phyloP scores from a whole-genome alignment of 1,140 invertebrate genomes.

The Bemisia tabaci region DNA sequence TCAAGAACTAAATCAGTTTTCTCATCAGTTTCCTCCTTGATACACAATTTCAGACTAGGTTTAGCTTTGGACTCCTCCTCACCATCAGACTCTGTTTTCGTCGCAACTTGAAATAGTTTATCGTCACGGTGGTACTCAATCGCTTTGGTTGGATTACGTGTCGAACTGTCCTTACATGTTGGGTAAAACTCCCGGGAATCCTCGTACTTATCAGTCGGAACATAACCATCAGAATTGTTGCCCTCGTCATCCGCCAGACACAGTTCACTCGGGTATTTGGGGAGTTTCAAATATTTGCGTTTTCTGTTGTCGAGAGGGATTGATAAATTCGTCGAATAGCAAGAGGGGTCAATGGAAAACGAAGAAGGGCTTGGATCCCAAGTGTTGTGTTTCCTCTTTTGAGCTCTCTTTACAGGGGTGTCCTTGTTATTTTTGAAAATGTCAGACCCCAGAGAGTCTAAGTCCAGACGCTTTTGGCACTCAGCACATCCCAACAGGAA shows the following conservation, averaged over 20 bases:
- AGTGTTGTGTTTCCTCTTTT: neutral
- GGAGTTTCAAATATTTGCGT: neutral
- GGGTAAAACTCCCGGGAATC: too few species aligned
- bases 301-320: neutral
- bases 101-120: too few species aligned
- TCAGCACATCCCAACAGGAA: conserved; percentile 42
- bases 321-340: neutral
- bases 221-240: neutral
- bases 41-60: neutral
- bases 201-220: too few species aligned
- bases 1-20: neutral
- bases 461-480: conserved; percentile 5
- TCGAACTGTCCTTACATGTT: too few species aligned
- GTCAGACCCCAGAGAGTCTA: neutral
- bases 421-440: neutral
- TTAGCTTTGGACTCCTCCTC: too few species aligned
- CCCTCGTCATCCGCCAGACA: neutral
- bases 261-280: neutral
- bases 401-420: neutral
- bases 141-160: too few species aligned
- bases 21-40: neutral
- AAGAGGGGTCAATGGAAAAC: neutral
- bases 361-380: neutral
- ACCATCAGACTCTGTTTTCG: too few species aligned
- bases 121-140: too few species aligned